Evolutionary conservation across 2,113 vertebrate genomes (phyloP).

Genomic region (Argyrosomus japonicus): DNA sequence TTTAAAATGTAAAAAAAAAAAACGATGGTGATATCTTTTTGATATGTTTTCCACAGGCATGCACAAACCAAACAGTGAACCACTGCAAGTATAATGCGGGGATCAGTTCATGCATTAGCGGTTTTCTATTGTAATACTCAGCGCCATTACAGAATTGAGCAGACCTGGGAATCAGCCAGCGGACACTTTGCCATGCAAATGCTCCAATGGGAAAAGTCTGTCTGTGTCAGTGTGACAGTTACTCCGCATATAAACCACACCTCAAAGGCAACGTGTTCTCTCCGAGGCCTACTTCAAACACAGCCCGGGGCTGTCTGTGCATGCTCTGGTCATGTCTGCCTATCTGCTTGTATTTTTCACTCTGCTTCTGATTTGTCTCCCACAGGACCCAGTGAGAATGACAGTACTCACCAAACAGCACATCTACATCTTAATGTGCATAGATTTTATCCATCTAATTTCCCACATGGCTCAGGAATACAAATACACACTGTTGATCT

Average conservation of each 20-base stretch:
- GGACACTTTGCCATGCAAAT: conserved; percentile 74
- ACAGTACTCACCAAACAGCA: conserved; percentile 54
- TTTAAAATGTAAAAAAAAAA: conserved; percentile 31
- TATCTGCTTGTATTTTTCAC: conserved; percentile 53
- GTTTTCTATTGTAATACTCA: conserved; percentile 36
- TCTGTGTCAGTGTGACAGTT: conserved; percentile 73
- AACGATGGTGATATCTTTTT: not conserved
- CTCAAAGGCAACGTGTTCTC: conserved; percentile 69
- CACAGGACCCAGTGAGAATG: conserved; percentile 52
- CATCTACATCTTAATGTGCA: conserved; percentile 67
- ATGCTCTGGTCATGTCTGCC: conserved; percentile 71
- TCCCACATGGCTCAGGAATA: conserved; percentile 61
- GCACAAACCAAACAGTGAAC: conserved; percentile 1
- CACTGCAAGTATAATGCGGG: conserved; percentile 15
- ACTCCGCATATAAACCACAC: conserved; percentile 59
- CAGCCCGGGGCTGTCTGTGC: conserved; percentile 64
- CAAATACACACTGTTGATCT: conserved; percentile 48
- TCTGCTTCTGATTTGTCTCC: conserved; percentile 63
- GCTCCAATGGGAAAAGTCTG: conserved; percentile 65
- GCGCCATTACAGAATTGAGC: conserved; percentile 45
- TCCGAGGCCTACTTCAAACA: conserved; percentile 74
- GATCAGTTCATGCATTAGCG: conserved; percentile 29
- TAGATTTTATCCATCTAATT: conserved; percentile 71
- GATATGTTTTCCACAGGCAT: conserved; percentile 23
- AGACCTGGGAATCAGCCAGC: conserved; percentile 73